phyloP scores from a whole-genome alignment of 2,797 vertebrate species.

The Numenius phaeopus region DNA sequence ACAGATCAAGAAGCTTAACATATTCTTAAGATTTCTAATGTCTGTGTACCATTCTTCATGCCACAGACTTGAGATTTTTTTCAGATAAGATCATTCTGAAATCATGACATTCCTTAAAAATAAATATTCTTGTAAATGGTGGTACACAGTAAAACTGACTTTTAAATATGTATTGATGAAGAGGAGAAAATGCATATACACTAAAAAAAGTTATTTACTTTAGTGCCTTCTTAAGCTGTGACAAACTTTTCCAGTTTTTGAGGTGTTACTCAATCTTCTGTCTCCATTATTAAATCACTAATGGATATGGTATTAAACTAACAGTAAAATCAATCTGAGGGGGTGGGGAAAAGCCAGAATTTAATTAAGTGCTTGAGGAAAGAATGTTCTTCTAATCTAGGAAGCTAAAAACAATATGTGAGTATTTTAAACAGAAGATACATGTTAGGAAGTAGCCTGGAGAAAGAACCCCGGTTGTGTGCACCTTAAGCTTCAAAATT shows the following conservation, averaged over 20 bases:
- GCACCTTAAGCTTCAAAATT: background rate
- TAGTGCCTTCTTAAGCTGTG: background rate
- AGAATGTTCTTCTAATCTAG: background rate
- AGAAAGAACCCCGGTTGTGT: background rate
- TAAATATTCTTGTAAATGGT: background rate
- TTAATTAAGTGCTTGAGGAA: background rate
- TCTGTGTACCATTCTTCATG: background rate
- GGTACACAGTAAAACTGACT: background rate
- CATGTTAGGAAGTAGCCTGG: background rate
- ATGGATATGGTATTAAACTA: background rate
- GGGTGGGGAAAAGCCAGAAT: background rate
- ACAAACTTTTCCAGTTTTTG: background rate
- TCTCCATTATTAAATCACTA: background rate
- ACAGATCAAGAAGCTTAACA: background rate
- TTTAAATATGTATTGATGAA: background rate
- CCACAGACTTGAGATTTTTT: background rate
- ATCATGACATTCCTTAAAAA: background rate
- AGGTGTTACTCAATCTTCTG: background rate
- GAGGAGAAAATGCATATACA: background rate
- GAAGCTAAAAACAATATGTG: background rate
- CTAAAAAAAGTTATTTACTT: background rate
- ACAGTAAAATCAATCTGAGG: background rate
- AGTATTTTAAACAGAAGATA: background rate
- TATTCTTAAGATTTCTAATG: background rate
- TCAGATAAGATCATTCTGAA: background rate